Evolutionary conservation across 2,888 invertebrate genomes (phyloP).

Genomic region (Caenorhabditis sp.): DNA sequence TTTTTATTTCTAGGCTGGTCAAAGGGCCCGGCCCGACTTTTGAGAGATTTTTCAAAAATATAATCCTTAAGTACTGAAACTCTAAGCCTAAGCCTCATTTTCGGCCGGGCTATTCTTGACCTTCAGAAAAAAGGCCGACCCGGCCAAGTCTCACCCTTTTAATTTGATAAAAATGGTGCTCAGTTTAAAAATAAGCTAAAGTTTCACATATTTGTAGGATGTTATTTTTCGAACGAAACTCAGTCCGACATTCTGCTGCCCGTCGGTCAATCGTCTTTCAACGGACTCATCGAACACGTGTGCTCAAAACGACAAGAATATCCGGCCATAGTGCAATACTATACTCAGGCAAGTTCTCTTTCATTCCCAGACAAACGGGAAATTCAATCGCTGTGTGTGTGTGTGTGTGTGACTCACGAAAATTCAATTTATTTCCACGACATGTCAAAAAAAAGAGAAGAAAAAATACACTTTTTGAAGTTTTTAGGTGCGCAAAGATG

Average conservation of each 20-base stretch:
- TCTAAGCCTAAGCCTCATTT: too few species aligned
- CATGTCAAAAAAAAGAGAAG: conserved; percentile 8
- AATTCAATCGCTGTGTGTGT: not conserved
- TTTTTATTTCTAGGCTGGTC: too few species aligned
- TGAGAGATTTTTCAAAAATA: too few species aligned
- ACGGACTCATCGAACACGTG: conserved; percentile 65
- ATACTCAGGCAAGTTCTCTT: conserved; percentile 43
- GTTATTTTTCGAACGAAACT: conserved; percentile 68
- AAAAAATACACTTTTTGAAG: not conserved
- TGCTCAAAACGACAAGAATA: conserved; percentile 65
- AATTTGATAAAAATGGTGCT: too few species aligned
- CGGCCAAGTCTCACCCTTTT: too few species aligned
- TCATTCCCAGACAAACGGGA: not conserved
- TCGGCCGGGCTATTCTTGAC: too few species aligned
- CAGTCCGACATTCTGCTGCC: conserved; percentile 55
- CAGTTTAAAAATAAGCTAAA: not conserved
- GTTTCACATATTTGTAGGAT: conserved; percentile 61
- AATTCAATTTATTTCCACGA: conserved; percentile 24
- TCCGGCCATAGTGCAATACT: conserved; percentile 68
- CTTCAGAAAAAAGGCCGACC: too few species aligned
- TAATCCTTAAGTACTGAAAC: too few species aligned
- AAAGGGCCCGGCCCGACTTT: too few species aligned
- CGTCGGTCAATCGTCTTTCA: conserved; percentile 59
- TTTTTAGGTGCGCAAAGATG: conserved; percentile 59
- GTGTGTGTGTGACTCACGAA: not conserved